Percentiles rank a stretch among this genome's conserved stretches.
Conservation (phyloP, 2,888 invertebrate genomes). For the Sarcophaga variegata region DNA sequence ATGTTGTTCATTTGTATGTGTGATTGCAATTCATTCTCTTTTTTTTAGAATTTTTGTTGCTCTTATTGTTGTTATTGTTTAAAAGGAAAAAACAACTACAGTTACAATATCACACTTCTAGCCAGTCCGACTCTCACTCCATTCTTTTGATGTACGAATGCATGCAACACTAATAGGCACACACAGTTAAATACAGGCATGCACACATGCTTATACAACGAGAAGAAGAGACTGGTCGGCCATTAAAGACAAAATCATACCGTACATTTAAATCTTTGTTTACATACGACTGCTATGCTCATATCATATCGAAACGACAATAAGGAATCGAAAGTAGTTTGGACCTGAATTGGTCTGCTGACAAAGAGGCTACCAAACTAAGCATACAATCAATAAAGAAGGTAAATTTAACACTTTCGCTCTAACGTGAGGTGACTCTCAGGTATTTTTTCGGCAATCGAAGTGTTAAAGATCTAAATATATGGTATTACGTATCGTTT, state of each 20-base stretch:
- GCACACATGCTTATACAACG: slow-evolving; percentile 45
- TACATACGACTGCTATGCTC: too few relatives aligned
- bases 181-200: slow-evolving; percentile 26
- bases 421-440: too few relatives aligned
- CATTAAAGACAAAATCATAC: slow-evolving; percentile 1
- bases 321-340: too few relatives aligned
- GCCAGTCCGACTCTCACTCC: background rate
- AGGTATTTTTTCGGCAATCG: too few relatives aligned
- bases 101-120: background rate
- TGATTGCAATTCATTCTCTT: background rate
- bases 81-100: slow-evolving; percentile 2
- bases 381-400: too few relatives aligned
- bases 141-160: background rate
- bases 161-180: slow-evolving; percentile 13
- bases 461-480: too few relatives aligned
- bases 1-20: background rate
- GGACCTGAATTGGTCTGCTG: too few relatives aligned
- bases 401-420: too few relatives aligned
- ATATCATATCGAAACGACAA: too few relatives aligned
- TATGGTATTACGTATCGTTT: too few relatives aligned
- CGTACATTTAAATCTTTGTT: too few relatives aligned
- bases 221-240: slow-evolving; percentile 5
- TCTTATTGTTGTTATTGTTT: slow-evolving; percentile 20
- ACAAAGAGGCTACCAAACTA: too few relatives aligned
- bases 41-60: slow-evolving; percentile 1